Base-by-base conservation (phyloP, 2,797 vertebrate genomes). In the Microctenopoma stevenorrisi region DNA sequence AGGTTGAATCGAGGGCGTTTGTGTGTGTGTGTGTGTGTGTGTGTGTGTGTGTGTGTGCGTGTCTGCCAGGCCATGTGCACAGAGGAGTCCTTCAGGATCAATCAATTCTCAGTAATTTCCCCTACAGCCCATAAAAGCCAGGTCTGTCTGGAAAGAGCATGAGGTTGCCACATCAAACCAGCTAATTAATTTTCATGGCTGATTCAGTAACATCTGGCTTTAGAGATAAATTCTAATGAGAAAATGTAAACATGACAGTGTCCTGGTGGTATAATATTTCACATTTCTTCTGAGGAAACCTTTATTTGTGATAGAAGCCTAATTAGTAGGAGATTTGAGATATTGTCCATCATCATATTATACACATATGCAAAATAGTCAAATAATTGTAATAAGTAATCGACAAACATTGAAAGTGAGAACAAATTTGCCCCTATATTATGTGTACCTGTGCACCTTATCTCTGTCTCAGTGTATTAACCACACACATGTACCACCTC, bases 161-260 rank as follows among this genome's bases (percentile, higher is more conserved):
- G 77, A 84, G 86, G 85, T 90, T 87, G 89, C 90, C 83, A 91
- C 90, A 92, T 91, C 86, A 91, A 91, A 91, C 86, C 84, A 88
- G 81, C 91, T 92, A 90, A 92, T 93, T 92, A 90, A 92, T 93
- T 92, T 91, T 90, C 89, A 92, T 87, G 81, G 88, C 84, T 85
- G 89, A 87, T 92, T 84, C 88, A 72, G 85, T 81, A 90, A 90
- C 90, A 92, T 92, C 90, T 93, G 90, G 91, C 84, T 81, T 86
- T 61, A 67, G 74, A 89, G 90, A 92, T 89, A 88, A 89, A 92
- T 90, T 86, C 77, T 87, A 86, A 86, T 56, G 62, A 86, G 86
- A 74, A 92, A 91, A 89, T 89, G 84, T 89, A 87, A 92, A 92
- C 89, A 92, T 63, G 79, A 73, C 82, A 75, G 83, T 80, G 72